Conservation (phyloP, 2,113 vertebrate genomes). For the Gadus macrocephalus region DNA sequence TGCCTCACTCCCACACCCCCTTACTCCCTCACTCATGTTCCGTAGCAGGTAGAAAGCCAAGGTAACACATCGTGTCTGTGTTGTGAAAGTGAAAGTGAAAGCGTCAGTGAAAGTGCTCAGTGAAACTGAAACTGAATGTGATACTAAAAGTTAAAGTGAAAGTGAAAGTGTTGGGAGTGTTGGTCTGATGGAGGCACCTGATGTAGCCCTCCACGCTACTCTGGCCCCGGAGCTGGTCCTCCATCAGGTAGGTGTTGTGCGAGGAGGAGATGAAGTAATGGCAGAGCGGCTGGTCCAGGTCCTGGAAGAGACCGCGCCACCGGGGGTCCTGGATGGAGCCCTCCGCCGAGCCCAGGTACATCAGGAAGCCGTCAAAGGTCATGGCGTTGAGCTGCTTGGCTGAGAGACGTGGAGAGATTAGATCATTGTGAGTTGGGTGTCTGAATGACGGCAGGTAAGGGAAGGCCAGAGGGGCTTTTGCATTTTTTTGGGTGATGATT, state of each 20-base stretch:
- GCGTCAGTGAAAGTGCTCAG: too few species aligned
- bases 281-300: constrained; percentile 90
- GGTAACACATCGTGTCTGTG: too few species aligned
- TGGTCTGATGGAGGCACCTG: constrained; percentile 92
- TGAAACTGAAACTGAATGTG: constrained; percentile 87
- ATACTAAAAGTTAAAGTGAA: constrained; percentile 95
- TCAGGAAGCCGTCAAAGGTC: constrained; percentile 88
- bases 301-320: constrained; percentile 77
- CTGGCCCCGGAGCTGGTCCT: constrained; percentile 90
- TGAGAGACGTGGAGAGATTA: constrained; percentile 36
- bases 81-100: too few species aligned
- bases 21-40: background rate
- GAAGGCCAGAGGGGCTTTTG: too few species aligned
- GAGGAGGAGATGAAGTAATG: constrained; percentile 96
- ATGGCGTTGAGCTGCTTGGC: constrained; percentile 81
- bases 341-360: constrained; percentile 85
- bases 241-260: constrained; percentile 93
- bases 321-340: constrained; percentile 83
- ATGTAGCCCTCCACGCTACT: constrained; percentile 95
- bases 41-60: too few species aligned
- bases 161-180: constrained; percentile 90
- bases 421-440: too few species aligned
- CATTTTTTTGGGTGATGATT: too few species aligned
- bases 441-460: too few species aligned
- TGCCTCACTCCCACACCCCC: background rate